A percentile compares a stretch with the other conserved stretches of the same genome.
Evolutionary conservation across 2,888 invertebrate species (phyloP).

Genomic region (Stenurella melanura): DNA sequence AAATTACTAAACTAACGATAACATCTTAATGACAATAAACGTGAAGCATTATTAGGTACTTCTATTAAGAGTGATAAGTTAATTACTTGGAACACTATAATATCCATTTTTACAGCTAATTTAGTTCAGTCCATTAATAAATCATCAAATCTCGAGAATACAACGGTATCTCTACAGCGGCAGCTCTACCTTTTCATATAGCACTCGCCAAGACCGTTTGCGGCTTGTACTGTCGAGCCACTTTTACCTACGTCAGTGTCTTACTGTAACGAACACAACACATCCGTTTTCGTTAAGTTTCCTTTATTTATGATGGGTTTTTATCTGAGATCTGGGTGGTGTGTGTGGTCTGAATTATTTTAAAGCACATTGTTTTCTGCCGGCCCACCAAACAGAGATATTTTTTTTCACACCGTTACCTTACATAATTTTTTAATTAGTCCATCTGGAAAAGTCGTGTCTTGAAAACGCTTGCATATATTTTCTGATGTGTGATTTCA

Average conservation of each 20-base stretch:
- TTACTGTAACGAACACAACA: slow-evolving; percentile 37
- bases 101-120: not conserved
- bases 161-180: not conserved
- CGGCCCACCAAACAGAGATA: slow-evolving; percentile 47
- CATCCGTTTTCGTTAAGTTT: slow-evolving; percentile 54
- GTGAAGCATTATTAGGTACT: no score
- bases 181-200: not conserved
- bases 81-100: no score
- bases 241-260: slow-evolving; percentile 32
- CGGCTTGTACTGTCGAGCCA: not conserved
- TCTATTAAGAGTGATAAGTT: no score
- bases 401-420: slow-evolving; percentile 48
- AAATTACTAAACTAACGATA: no score
- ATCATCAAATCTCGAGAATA: not conserved
- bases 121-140: not conserved
- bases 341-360: slow-evolving; percentile 53
- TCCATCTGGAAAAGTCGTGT: not conserved
- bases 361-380: slow-evolving; percentile 36
- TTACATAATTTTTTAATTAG: slow-evolving; percentile 48
- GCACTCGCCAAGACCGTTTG: not conserved
- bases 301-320: slow-evolving; percentile 51
- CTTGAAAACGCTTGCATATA: not conserved
- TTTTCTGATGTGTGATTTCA: not conserved
- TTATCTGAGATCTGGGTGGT: slow-evolving; percentile 48
- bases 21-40: no score